Evolutionary conservation across 2,113 vertebrate species (phyloP).

Genomic region (Mus spicilegus): DNA sequence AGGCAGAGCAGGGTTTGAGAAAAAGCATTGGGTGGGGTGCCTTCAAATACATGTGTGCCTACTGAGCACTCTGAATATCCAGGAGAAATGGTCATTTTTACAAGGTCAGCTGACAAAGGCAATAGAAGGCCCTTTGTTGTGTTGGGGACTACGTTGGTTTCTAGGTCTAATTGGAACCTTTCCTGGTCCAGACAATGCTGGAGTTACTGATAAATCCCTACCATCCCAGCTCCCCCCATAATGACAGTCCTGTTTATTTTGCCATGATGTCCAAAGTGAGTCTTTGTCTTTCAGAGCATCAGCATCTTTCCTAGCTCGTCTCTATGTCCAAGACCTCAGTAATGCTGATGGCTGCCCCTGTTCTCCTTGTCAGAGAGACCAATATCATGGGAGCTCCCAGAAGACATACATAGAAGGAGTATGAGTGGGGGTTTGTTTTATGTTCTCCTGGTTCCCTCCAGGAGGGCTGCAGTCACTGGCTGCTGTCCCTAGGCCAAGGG

Average conservation of each 20-base stretch:
- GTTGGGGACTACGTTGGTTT: too few relatives aligned
- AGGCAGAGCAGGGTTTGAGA: neutral
- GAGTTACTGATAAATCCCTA: rapidly evolving
- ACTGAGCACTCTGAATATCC: neutral
- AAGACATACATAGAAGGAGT: too few relatives aligned
- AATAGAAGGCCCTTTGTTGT: neutral
- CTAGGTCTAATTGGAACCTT: neutral
- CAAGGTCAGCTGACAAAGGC: too few relatives aligned
- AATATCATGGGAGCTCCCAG: too few relatives aligned
- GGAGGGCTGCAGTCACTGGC: neutral
- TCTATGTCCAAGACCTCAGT: neutral
- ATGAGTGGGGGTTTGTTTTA: neutral
- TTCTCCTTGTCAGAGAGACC: neutral
- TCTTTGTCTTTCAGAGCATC: neutral
- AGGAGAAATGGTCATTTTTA: neutral
- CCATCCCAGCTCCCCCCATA: too few relatives aligned
- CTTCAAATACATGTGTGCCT: neutral
- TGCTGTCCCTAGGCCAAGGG: neutral
- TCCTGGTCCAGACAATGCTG: neutral
- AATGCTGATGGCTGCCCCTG: neutral
- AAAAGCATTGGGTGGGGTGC: too few relatives aligned
- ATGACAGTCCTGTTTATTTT: neutral
- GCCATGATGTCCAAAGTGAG: neutral
- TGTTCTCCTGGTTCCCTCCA: neutral
- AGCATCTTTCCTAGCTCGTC: neutral